Base-by-base conservation (phyloP, 2,113 vertebrate species). In the Cottus gobio region DNA sequence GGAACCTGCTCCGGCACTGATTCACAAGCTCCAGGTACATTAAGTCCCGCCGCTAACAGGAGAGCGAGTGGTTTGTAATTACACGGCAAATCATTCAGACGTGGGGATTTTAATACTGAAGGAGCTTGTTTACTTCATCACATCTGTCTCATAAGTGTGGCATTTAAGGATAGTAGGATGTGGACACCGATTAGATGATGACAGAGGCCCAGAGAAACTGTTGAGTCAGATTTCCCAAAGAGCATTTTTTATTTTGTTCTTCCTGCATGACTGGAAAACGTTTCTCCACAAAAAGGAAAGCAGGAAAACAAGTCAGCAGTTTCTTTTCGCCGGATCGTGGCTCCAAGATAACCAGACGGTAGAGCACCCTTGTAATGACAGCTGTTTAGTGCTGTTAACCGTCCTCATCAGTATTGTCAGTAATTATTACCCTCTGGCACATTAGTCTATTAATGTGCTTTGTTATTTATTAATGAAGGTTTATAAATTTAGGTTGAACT, bases 151-250 rank as follows among this genome's bases (percentile, higher is more conserved):
- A 6, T 44, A 10, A 9, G 28, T 31, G 1, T 16, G n/a, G 30
- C 48, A 11, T 52, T n/a, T n/a, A 44, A 77, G 8, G 42, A 22
- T n/a, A 28, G 65, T 8, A 34, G n/a, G n/a, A n/a, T n/a, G n/a
- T n/a, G n/a, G n/a, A n/a, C 42, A 22, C 22, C 26, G 26, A 42
- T 12, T 36, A 36, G 58, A 63, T 56, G 64, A 83, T 79, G 73
- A 77, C 64, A 76, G 75, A 89, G 84, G 75, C 74, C 71, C 84
- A 63, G 61, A 85, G 68, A 91, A 90, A 86, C 12, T 82, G 89
- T 79, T 34, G 82, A 89, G 85, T 92, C 91, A 93, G 87, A 75
- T 82, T 89, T 89, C 77, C 79, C 80, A 78, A 67, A 80, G 68
- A 78, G 57, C 75, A 62, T 28, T 79, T 15, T 18, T 46, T 18